Conservation (phyloP, 2,113 vertebrate species). For the Mellivora capensis region DNA sequence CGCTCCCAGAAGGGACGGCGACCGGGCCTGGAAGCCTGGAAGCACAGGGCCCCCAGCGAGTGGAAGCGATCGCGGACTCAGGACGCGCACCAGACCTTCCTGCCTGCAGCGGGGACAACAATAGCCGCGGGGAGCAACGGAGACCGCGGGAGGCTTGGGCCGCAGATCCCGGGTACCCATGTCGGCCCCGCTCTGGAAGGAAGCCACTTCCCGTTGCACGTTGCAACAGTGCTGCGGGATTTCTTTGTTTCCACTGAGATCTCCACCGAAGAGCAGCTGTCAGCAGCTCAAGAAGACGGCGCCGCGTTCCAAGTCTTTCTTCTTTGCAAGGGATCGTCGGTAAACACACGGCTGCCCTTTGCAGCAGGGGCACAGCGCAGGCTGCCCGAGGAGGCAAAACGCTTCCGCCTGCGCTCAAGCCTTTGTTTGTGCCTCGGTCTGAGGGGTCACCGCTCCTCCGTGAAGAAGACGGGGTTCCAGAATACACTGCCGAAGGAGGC, state of each 20-base stretch:
- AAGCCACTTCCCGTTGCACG: constrained; percentile 71
- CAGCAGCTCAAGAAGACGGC: constrained; percentile 77
- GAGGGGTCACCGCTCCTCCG: not conserved
- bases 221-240: constrained; percentile 75
- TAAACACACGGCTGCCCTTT: constrained; percentile 73
- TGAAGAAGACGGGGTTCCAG: not conserved
- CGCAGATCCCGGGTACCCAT: constrained; percentile 66
- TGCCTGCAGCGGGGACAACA: constrained; percentile 81
- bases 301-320: constrained; percentile 80
- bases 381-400: not conserved
- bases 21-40: constrained; percentile 53
- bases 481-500: not conserved
- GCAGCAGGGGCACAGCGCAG: constrained; percentile 24
- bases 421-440: not conserved
- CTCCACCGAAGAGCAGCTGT: constrained; percentile 83
- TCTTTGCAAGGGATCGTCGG: constrained; percentile 74
- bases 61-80: constrained; percentile 63
- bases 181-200: constrained; percentile 72
- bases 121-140: constrained; percentile 66
- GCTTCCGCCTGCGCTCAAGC: not conserved
- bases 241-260: constrained; percentile 82
- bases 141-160: constrained; percentile 71
- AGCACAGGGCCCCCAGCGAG: constrained; percentile 27
- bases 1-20: not conserved
- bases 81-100: constrained; percentile 72